Percentiles rank a stretch among this genome's conserved stretches.
Conservation (phyloP, 2,797 vertebrate genomes). For the Cephalopachus bancanus region DNA sequence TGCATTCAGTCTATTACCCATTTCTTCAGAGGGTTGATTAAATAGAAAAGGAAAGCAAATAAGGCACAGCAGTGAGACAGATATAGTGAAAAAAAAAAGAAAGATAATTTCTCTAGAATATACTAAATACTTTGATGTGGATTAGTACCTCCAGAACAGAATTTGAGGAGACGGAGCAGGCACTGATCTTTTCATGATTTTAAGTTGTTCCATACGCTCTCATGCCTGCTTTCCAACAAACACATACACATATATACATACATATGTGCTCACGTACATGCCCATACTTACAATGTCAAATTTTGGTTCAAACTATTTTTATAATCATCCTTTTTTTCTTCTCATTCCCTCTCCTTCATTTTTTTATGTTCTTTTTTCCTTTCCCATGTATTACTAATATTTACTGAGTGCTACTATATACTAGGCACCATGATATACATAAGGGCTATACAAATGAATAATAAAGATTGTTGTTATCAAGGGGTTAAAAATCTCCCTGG, state of each 20-base stretch:
- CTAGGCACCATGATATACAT: neutral
- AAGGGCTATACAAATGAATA: neutral
- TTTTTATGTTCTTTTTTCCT: neutral
- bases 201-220: conserved; percentile 11
- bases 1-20: neutral
- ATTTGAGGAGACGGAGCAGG: neutral
- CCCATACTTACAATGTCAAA: neutral
- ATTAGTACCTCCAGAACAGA: neutral
- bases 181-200: conserved; percentile 9
- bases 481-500: neutral
- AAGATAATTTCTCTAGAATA: conserved; percentile 24
- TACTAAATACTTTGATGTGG: neutral
- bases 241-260: neutral
- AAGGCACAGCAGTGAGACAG: neutral
- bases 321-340: neutral
- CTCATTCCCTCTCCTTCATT: neutral
- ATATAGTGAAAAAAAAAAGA: neutral
- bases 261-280: neutral
- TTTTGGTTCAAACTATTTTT: conserved; percentile 3
- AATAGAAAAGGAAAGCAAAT: conserved; percentile 32
- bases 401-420: neutral
- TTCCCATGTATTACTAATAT: neutral
- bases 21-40: conserved; percentile 54
- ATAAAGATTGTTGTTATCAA: neutral
- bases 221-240: neutral